Conservation (phyloP, 2,113 vertebrate genomes). For the Equus quagga region DNA sequence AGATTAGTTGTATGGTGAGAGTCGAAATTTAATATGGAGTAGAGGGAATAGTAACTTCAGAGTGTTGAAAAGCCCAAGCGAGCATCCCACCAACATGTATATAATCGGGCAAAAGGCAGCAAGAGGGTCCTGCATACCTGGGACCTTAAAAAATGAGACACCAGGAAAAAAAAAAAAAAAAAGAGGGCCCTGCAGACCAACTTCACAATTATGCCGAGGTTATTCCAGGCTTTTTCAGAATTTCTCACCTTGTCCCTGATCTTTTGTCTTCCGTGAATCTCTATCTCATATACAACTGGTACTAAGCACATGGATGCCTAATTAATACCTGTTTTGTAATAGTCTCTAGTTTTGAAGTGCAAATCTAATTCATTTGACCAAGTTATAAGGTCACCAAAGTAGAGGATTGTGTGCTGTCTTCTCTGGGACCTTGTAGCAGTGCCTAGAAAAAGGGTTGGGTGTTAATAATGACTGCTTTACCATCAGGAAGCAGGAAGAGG, state of each 20-base stretch:
- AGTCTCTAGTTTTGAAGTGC: background rate
- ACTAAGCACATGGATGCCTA: background rate
- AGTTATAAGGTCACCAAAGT: background rate
- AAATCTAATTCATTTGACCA: background rate
- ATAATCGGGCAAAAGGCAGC: background rate
- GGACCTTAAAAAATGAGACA: background rate
- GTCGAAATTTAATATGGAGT: background rate
- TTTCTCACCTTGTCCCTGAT: background rate
- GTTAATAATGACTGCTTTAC: background rate
- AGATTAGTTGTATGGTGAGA: background rate
- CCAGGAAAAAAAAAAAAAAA: background rate
- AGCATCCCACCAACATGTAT: background rate
- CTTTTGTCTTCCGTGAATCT: background rate
- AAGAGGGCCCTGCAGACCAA: background rate
- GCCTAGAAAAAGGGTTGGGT: background rate
- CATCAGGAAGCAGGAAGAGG: background rate
- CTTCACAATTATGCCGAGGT: background rate
- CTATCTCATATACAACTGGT: background rate
- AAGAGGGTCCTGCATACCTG: fast-evolving
- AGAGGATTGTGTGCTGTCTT: background rate
- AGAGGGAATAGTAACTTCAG: background rate
- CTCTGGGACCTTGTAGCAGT: background rate
- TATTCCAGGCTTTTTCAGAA: background rate
- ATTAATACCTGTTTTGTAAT: background rate
- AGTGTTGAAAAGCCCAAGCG: background rate